Evolutionary conservation across 2,113 vertebrate species (phyloP), one percentile per base, ranked within the genome.

Genomic region (Etheostoma spectabile): DNA sequence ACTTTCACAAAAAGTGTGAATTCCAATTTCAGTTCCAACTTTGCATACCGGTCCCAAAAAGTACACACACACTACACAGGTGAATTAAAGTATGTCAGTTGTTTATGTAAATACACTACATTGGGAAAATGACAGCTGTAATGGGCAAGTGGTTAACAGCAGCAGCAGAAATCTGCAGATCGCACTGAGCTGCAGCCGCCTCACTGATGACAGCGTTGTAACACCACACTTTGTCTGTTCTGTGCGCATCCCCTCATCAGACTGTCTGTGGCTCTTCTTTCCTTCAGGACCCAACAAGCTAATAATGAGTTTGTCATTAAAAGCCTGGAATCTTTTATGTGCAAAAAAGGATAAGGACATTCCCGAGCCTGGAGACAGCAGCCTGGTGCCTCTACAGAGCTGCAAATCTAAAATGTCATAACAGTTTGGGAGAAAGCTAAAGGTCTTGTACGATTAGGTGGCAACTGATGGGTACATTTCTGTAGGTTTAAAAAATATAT

Each of bases 251-350:
- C 53, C 6, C 22, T 27, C 66, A n/a, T n/a, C n/a, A n/a, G n/a
- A n/a, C n/a, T n/a, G 6, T 48, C 51, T 42, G 45, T 30, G 30
- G 14, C 82, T 65, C 46, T 6, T 30, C 16, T 42, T 38, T 52
- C 62, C 59, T 61, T 1, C 30, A 18, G 57, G 35, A 51, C 51
- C 8, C 38, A 14, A 35, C 27, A 27, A 52, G 51, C 52, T 48
- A 61, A 46, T 69, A 70, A 82, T 80, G 57, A 85, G 55, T 57
- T 77, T 74, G 45, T 78, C 62, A 80, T 83, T 66, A 30, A 80
- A 81, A 62, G 63, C 61, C 13, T 14, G 5, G 11, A 21, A 3
- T 19, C 33, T 42, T 62, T 59, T n/a, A 38, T 42, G 35, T 62
- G 18, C 35, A 38, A 21, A 45, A 64, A 45, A 38, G 14, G 22